Evolutionary conservation across 2,888 invertebrate species (phyloP).

Genomic region (Limnephilus lunatus): DNA sequence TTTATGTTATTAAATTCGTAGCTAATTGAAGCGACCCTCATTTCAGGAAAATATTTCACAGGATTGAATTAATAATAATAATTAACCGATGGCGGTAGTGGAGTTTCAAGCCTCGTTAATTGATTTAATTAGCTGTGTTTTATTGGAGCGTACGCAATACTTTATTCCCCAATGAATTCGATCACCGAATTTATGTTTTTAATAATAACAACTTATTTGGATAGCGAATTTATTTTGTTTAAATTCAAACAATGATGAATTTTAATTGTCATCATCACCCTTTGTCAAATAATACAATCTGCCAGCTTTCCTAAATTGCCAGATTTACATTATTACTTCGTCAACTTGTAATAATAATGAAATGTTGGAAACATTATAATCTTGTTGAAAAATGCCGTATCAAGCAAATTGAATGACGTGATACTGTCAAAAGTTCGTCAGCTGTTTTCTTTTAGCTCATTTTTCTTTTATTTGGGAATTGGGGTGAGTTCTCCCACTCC

Average conservation of each 20-base stretch:
- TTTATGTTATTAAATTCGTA: background rate
- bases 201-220: background rate
- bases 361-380: background rate
- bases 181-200: background rate
- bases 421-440: slow-evolving; percentile 2
- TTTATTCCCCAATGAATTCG: background rate
- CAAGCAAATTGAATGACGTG: background rate
- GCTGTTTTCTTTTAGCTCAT: background rate
- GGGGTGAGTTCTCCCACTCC: background rate
- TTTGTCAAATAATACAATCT: background rate
- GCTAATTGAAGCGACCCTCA: background rate
- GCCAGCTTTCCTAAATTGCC: background rate
- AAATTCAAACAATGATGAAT: background rate
- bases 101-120: background rate
- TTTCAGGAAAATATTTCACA: background rate
- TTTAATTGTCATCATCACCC: background rate
- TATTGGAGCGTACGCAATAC: background rate
- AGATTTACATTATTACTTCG: background rate
- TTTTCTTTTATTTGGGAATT: background rate
- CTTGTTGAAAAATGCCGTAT: background rate
- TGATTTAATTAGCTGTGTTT: background rate
- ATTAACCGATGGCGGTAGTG: background rate
- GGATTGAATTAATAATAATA: background rate
- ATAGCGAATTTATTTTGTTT: background rate
- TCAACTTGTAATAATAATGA: background rate